Conservation (phyloP, 2,797 vertebrate species). For the Carduelis carduelis region DNA sequence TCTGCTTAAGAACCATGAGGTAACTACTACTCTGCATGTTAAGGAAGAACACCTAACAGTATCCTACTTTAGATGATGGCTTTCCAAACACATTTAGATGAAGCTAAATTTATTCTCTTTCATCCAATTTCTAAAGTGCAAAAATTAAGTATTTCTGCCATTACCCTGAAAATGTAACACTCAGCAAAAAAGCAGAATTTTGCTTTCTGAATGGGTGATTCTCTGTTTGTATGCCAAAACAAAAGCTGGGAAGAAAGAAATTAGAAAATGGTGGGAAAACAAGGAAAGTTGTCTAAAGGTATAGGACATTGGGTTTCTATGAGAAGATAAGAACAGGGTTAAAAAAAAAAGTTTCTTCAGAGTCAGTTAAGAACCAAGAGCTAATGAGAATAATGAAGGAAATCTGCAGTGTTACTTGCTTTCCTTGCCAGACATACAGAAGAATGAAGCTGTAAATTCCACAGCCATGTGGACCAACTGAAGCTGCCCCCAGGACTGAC, state of each 20-base stretch:
- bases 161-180: not conserved
- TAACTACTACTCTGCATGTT: not conserved
- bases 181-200: not conserved
- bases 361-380: not conserved
- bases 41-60: not conserved
- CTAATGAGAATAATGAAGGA: not conserved
- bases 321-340: not conserved
- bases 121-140: not conserved
- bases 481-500: not conserved
- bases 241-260: not conserved
- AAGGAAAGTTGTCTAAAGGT: not conserved
- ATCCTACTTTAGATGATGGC: not conserved
- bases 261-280: not conserved
- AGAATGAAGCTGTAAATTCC: conserved; percentile 9
- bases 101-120: not conserved
- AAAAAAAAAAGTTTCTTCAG: not conserved
- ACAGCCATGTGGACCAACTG: not conserved
- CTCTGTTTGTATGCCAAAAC: not conserved
- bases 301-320: not conserved
- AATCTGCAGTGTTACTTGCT: not conserved
- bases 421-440: not conserved
- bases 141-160: not conserved
- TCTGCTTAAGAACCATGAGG: not conserved
- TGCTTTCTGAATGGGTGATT: not conserved
- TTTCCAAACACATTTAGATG: not conserved